A percentile compares a stretch with the other conserved stretches of the same genome.
Evolutionary conservation across 2,113 vertebrate species (phyloP).

Genomic region (Rhombomys opimus): DNA sequence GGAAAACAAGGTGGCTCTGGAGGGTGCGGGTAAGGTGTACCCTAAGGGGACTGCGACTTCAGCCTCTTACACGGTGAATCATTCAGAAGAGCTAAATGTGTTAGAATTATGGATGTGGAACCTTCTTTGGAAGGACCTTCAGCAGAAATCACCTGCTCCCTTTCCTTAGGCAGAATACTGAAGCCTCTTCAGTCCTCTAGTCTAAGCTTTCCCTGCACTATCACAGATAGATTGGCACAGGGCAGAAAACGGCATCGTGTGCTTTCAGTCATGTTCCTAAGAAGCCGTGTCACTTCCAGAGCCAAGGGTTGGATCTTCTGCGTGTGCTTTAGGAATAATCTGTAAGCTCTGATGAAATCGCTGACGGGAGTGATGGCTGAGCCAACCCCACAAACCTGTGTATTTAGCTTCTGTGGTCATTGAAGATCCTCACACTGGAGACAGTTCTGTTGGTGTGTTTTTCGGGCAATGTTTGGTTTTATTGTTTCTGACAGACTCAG

Average conservation of each 20-base stretch:
- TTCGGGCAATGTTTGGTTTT: neutral
- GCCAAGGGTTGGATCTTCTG: constrained; percentile 47
- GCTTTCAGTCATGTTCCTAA: constrained; percentile 42
- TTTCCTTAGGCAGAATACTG: constrained; percentile 25
- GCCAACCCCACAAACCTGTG: constrained; percentile 8
- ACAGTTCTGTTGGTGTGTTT: neutral
- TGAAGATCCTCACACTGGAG: neutral
- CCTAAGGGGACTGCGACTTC: constrained; percentile 26
- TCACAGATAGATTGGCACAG: neutral
- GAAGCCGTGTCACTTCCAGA: constrained; percentile 10
- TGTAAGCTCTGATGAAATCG: neutral
- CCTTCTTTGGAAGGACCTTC: constrained; percentile 43
- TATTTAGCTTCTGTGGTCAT: neutral
- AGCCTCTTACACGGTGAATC: constrained; percentile 64
- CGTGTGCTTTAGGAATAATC: constrained; percentile 19
- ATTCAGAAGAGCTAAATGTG: constrained; percentile 41
- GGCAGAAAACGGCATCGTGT: neutral
- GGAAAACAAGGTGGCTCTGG: constrained; percentile 74
- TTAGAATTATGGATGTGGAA: constrained; percentile 54
- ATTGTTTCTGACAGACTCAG: constrained; percentile 30
- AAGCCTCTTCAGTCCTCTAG: constrained; percentile 21
- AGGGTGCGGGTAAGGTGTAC: constrained; percentile 15
- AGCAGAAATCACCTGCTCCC: constrained; percentile 50
- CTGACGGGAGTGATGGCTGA: neutral
- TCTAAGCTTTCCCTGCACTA: constrained; percentile 47